phyloP scores from a whole-genome alignment of 2,888 invertebrate species.

The Mellilla xanthometata region DNA sequence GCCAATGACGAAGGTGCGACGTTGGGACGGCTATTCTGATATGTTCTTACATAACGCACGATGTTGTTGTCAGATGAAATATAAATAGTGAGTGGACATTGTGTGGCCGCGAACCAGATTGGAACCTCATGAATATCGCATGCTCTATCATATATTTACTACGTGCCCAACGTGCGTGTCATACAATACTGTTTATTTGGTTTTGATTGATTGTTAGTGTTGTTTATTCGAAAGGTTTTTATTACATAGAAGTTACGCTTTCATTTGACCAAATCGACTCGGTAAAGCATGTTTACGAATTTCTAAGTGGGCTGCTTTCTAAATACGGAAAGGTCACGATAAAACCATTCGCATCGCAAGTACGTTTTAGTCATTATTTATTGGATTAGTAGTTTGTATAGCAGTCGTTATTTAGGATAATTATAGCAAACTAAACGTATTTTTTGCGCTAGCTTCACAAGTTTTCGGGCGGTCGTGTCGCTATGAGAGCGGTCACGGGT shows the following conservation, averaged over 20 bases:
- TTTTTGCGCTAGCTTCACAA: slow-evolving; percentile 5
- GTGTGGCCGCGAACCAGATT: slow-evolving; percentile 9
- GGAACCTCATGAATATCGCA: slow-evolving; percentile 14
- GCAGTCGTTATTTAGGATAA: neutral
- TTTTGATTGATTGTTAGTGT: slow-evolving; percentile 2
- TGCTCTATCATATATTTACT: slow-evolving; percentile 7
- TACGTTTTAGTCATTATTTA: too few relatives aligned
- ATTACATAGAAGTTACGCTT: neutral
- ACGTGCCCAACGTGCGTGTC: neutral
- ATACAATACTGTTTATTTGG: neutral
- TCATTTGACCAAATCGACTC: neutral
- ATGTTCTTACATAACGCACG: slow-evolving; percentile 29
- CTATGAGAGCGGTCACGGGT: slow-evolving; percentile 22
- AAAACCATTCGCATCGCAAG: too few relatives aligned
- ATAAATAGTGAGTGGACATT: slow-evolving; percentile 13
- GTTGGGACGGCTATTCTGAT: slow-evolving; percentile 25
- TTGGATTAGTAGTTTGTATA: too few relatives aligned
- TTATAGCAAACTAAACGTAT: neutral
- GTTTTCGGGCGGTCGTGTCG: slow-evolving; percentile 15
- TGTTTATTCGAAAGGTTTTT: neutral
- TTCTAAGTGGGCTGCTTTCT: too few relatives aligned
- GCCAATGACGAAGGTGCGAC: slow-evolving; percentile 39
- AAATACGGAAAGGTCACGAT: too few relatives aligned
- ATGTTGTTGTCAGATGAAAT: slow-evolving; percentile 26
- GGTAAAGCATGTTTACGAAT: too few relatives aligned